These are phyloP conservation scores for Amblyornis subalaris DNA, from an alignment of 2,113 vertebrate genomes.

Conservation along the genomic window DNA sequence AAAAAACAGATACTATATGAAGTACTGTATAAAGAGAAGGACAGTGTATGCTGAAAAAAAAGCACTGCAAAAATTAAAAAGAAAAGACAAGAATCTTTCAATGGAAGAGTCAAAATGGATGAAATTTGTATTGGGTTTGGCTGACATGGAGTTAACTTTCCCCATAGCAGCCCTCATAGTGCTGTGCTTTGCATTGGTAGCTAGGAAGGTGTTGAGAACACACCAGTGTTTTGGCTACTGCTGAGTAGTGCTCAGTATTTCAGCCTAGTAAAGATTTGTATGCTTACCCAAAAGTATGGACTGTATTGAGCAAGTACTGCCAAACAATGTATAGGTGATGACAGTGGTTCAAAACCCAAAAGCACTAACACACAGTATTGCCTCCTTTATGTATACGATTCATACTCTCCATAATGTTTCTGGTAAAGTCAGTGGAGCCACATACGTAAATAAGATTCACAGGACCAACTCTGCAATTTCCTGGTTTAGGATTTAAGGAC, in stretches of 20 bases:
- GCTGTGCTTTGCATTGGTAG: no score
- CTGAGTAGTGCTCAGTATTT: not conserved
- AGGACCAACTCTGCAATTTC: not conserved
- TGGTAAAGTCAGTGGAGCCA: not conserved
- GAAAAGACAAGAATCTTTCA: not conserved
- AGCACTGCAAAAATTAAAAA: not conserved
- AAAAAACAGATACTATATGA: not conserved
- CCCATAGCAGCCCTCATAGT: no score
- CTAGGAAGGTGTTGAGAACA: no score
- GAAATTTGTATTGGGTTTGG: not conserved
- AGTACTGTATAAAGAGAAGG: not conserved
- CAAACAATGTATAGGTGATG: not conserved
- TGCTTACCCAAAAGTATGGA: not conserved
- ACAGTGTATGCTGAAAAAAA: not conserved
- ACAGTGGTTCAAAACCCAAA: not conserved
- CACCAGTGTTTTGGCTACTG: no score
- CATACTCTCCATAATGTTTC: not conserved
- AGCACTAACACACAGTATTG: rapidly evolving
- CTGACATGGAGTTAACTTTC: no score
- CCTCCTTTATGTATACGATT: not conserved
- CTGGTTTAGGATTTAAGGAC: not conserved
- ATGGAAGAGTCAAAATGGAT: not conserved
- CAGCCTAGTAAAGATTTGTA: not conserved
- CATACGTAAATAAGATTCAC: not conserved
- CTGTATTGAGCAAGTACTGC: not conserved